phyloP scores from a whole-genome alignment of 2,113 vertebrate species.

The Eidolon helvum region DNA sequence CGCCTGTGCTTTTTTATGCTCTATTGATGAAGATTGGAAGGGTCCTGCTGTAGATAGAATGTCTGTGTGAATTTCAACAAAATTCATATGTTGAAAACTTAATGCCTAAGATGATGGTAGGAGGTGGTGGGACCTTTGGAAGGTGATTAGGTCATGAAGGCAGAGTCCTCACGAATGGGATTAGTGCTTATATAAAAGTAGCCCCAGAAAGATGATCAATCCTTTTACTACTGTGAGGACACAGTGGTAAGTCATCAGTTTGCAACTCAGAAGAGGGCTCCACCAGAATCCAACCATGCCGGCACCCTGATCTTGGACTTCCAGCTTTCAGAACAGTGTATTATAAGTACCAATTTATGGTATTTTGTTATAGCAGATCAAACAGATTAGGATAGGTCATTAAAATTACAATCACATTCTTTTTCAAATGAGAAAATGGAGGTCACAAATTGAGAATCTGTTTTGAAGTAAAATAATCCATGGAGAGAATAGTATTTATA shows the following conservation, averaged over 20 bases:
- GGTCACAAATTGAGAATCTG: neutral
- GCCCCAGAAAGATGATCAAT: neutral
- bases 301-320: neutral
- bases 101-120: neutral
- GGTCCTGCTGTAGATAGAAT: neutral
- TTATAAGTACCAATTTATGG: neutral
- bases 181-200: neutral
- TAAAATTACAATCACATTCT: neutral
- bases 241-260: neutral
- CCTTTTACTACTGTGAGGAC: neutral
- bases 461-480: neutral
- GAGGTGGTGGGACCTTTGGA: neutral
- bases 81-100: neutral
- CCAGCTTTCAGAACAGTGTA: neutral
- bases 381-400: neutral
- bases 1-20: neutral
- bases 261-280: neutral
- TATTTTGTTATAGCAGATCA: neutral
- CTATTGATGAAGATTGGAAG: neutral
- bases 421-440: neutral
- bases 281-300: neutral
- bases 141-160: neutral
- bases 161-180: neutral
- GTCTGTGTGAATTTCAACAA: neutral
- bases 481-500: neutral